A percentile compares a stretch with the other conserved stretches of the same genome.
phyloP scores from a whole-genome alignment of 2,113 vertebrate species.

The Etia nguti region DNA sequence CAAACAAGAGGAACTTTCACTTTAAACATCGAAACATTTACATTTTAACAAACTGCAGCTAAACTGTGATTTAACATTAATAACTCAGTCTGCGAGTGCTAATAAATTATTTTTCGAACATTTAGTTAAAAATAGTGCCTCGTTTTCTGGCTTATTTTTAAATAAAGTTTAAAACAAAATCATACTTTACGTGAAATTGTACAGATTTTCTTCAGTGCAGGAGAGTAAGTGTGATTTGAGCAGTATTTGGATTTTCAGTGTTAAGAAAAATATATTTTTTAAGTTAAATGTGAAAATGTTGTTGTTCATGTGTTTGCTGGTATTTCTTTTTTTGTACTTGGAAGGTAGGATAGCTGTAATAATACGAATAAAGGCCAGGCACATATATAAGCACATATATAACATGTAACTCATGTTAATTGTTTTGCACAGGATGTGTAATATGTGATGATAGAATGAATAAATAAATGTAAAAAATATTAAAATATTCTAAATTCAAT shows the following conservation, averaged over 20 bases:
- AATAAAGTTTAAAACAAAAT: not conserved
- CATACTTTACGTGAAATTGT: not conserved
- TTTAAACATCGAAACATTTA: not conserved
- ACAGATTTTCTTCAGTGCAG: not conserved
- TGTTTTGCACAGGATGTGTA: not conserved
- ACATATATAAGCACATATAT: not conserved
- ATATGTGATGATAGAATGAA: not conserved
- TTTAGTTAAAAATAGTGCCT: not conserved
- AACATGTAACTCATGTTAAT: not conserved
- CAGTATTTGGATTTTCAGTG: not conserved
- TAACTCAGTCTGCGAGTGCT: not conserved
- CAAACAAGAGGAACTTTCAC: not conserved
- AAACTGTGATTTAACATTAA: not conserved
- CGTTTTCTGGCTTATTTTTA: not conserved
- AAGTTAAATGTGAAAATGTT: rapidly evolving
- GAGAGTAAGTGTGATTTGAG: not conserved
- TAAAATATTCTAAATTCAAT: not conserved
- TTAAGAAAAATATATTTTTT: not conserved
- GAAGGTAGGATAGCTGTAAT: not conserved
- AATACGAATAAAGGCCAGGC: not conserved
- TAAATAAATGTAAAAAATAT: not conserved
- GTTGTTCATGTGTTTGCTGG: not conserved
- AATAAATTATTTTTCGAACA: not conserved
- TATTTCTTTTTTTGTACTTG: not conserved
- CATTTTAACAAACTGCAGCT: not conserved